Evolutionary conservation across 2,888 invertebrate genomes (phyloP), one percentile per base, ranked within the genome.

Genomic region (Dryobota labecula): DNA sequence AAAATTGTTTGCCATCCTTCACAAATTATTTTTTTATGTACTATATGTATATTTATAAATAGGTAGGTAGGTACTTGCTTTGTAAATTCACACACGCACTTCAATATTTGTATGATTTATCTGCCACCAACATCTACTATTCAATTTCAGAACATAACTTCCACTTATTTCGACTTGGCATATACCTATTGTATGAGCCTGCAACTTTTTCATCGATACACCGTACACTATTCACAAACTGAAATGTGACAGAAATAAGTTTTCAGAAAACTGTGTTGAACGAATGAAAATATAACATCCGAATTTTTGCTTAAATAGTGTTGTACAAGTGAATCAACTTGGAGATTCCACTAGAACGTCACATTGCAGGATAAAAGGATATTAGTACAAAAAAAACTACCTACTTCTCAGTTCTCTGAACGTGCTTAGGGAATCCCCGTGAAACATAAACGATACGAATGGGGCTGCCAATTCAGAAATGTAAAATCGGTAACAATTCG

Each of bases 31-130:
- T 36, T 38, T 38, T 51, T 49, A 27, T 15, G 15, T 15, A 27
- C 15, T 51, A 15, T 51, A 58, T 7, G 45, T 61, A 58, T 7
- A 61, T 61, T 13, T 45, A 47, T 61, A 47, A 45, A 30, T 9
- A 45, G 8, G 13, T 27, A 24, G 36, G 5, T 27, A 51, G 51
- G 51, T 60, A 60, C 60, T 61, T 43, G 43, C 60, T 60, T 9
- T 8, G 30, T 15, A 20, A 43, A 43, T 43, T 30, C 15, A 47
- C n/a, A n/a, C 15, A n/a, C 9, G 9, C 61, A n/a, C 47, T 47
- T 60, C 30, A 45, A 43, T 43, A 45, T n/a, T 30, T 45, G 45
- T 30, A 30, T 60, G 20, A 33, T 56, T n/a, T 33, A 27, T 27
- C 4, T 20, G 9, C 9, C 45, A 61, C 30, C n/a, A 45, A 45